phyloP scores from a whole-genome alignment of 2,797 vertebrate genomes.

The Enteromius treurensis region DNA sequence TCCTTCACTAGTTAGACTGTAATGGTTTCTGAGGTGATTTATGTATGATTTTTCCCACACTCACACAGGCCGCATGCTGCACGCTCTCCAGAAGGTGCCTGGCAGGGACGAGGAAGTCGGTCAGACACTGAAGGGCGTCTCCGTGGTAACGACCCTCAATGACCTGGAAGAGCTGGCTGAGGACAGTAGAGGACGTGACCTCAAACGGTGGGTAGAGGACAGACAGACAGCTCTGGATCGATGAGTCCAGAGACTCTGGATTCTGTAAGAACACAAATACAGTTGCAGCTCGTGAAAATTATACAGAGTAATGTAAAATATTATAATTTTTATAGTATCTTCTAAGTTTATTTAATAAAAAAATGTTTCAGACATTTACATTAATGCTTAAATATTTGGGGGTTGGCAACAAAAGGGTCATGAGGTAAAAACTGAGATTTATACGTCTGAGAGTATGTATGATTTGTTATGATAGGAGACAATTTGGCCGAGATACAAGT shows the following conservation, averaged over 20 bases:
- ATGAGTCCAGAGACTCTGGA: constrained; percentile 82
- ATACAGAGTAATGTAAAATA: neutral
- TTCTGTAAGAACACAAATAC: constrained; percentile 71
- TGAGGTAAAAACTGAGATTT: neutral
- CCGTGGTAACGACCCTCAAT: constrained; percentile 82
- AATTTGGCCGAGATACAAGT: no score
- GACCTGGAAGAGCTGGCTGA: constrained; percentile 87
- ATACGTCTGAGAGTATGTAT: neutral
- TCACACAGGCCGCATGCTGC: constrained; percentile 84
- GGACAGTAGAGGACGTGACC: constrained; percentile 78
- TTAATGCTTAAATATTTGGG: no score
- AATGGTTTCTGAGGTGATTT: neutral
- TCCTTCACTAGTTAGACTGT: neutral
- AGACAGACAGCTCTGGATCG: constrained; percentile 81
- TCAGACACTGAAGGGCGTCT: constrained; percentile 85
- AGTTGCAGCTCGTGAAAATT: neutral
- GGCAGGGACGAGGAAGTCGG: constrained; percentile 87
- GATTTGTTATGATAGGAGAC: neutral
- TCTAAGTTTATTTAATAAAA: no score
- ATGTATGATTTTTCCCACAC: constrained; percentile 43
- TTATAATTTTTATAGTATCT: neutral
- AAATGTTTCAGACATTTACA: no score
- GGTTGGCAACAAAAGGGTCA: no score
- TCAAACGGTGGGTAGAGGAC: constrained; percentile 83
- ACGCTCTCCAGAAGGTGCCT: constrained; percentile 86